Conservation (phyloP, 53 echinoderm and acorn worm genomes). For the Paelopatides confundens region DNA sequence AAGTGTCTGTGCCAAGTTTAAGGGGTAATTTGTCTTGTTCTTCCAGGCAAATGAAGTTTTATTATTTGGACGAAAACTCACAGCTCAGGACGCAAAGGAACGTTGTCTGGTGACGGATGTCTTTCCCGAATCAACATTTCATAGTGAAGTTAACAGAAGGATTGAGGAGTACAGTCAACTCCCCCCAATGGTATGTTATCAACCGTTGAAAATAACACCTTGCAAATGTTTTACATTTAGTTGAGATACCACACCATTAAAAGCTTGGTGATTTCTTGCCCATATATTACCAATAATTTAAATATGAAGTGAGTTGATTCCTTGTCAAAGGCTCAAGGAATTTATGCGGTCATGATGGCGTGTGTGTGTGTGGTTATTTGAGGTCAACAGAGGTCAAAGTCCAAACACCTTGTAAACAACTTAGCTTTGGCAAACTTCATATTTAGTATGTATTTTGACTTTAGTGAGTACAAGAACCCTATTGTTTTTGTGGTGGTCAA, state of each 20-base stretch:
- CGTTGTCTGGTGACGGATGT: slow-evolving; percentile 84
- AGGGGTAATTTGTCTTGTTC: neutral
- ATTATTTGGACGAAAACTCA: slow-evolving; percentile 85
- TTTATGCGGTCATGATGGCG: too few relatives aligned
- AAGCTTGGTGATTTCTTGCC: too few relatives aligned
- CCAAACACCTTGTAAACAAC: too few relatives aligned
- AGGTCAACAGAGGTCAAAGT: too few relatives aligned
- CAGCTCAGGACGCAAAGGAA: slow-evolving; percentile 87
- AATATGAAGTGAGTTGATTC: too few relatives aligned
- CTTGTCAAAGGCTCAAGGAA: too few relatives aligned
- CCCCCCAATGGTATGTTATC: slow-evolving; percentile 74
- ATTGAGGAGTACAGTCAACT: slow-evolving; percentile 75
- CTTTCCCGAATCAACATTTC: slow-evolving; percentile 83
- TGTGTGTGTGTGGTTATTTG: too few relatives aligned
- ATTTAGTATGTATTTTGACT: too few relatives aligned
- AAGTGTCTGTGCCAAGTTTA: neutral
- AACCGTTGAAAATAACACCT: neutral
- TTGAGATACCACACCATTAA: neutral
- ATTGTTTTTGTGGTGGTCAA: too few relatives aligned
- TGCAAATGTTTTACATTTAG: neutral
- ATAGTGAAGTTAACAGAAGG: slow-evolving; percentile 65
- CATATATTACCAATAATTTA: too few relatives aligned
- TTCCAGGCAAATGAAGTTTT: slow-evolving; percentile 91
- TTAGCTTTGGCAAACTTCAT: too few relatives aligned
- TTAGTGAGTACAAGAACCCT: too few relatives aligned